Base-by-base conservation (phyloP, 1,140 invertebrate genomes). In the Paramacrobiotus metropolitanus region DNA sequence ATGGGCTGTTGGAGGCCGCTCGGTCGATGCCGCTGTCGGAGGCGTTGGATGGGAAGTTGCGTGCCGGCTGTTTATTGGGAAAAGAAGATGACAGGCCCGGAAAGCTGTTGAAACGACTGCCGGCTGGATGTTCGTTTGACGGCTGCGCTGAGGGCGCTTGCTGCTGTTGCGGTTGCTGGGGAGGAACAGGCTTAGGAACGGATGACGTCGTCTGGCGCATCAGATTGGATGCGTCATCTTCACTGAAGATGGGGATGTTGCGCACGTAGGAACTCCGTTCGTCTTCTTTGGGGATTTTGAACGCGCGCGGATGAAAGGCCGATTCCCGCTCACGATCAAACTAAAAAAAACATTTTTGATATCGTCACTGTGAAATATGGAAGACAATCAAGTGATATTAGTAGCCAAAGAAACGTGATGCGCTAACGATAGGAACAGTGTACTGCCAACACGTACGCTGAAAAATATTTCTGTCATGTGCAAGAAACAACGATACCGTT, bases 251-350 rank as follows among this genome's bases (percentile, higher is more conserved):
- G 48, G 48, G 48, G 24, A 55, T 55, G 48, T 55, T 55, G 4
- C 48, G 48, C 4, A 55, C 48, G 48, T 55, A 55, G 48, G 48
- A 15, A 28, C 48, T 55, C 4, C 48, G 48, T 24, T 55, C 48
- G 48, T 55, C 48, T 28, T 55, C 48, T 28, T 55, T 55, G 48
- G 48, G 48, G 15, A 55, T 55, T 24, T 55, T 55, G 48, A 55
- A 55, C 15, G 15, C 15, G 15, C 15, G 48, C 24, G 15, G 15
- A 24, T 55, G 15, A 28, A 55, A 55, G 4, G 48, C 48, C 15
- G 15, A 15, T 4, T 55, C 48, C 15, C 9, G 15, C 15, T 28
- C 48, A 15, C 15, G 15, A 20, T 55, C 48, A 24, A 55, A 55
- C 48, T 55, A 28, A 15, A 55, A 40, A 9, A 40, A 9, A 40